Conservation (phyloP, 2,113 vertebrate genomes). For the Aramus guarauna region DNA sequence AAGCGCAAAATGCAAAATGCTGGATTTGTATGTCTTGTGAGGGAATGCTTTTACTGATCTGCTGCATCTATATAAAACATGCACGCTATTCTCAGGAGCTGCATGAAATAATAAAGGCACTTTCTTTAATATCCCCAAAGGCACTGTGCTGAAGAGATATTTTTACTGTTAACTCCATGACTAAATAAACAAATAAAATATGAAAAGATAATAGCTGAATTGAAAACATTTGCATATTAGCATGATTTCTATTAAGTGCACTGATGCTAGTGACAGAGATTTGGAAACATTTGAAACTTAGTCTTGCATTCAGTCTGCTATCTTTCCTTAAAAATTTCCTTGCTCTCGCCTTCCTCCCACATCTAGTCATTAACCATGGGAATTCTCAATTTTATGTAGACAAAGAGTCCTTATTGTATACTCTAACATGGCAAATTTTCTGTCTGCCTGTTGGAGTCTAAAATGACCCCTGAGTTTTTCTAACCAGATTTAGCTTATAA, state of each 20-base stretch:
- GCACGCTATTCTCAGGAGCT: not conserved
- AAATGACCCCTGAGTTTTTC: not conserved
- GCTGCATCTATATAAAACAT: not conserved
- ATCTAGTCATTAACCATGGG: not conserved
- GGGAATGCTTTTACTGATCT: not conserved
- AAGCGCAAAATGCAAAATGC: not conserved
- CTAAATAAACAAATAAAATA: slow-evolving; percentile 44
- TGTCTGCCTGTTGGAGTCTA: not conserved
- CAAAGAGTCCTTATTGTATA: not conserved
- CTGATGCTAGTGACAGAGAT: not conserved
- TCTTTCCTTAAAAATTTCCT: not conserved
- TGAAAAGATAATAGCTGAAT: slow-evolving; percentile 26
- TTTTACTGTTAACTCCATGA: slow-evolving; percentile 10
- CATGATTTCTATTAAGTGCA: slow-evolving; percentile 11
- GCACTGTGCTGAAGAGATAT: not conserved
- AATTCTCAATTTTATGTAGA: not conserved
- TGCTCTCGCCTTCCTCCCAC: not conserved
- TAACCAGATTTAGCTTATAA: not conserved
- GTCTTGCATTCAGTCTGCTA: not conserved
- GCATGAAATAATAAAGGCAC: slow-evolving; percentile 6
- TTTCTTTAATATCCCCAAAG: not conserved
- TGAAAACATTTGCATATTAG: slow-evolving; percentile 31
- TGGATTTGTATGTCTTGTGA: not conserved
- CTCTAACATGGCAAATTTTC: not conserved
- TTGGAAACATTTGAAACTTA: slow-evolving; percentile 39